phyloP scores from a whole-genome alignment of 1,140 invertebrate species.

The Caerostris extrusa region DNA sequence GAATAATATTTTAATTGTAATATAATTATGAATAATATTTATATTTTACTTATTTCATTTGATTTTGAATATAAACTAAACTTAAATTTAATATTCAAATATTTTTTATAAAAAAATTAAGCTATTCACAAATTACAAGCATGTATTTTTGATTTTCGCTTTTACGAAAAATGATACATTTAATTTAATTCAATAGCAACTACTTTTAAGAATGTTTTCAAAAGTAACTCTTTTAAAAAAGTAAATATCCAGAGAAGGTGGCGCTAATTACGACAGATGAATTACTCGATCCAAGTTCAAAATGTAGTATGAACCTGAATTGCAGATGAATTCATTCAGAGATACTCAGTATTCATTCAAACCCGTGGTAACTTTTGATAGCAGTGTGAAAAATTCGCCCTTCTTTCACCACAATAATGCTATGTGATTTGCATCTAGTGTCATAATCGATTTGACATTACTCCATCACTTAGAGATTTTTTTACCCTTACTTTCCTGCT shows the following conservation, averaged over 20 bases:
- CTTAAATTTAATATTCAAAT: too few species aligned
- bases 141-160: too few species aligned
- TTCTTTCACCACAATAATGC: conserved; percentile 43
- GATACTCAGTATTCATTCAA: background rate
- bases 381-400: background rate
- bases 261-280: background rate
- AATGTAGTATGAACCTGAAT: background rate
- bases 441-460: conserved; percentile 59
- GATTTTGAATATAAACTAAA: too few species aligned
- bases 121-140: too few species aligned
- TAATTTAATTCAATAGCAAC: too few species aligned
- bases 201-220: too few species aligned
- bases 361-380: background rate
- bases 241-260: background rate
- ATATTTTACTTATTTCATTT: too few species aligned
- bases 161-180: too few species aligned
- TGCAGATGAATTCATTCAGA: background rate
- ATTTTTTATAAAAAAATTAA: too few species aligned
- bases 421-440: conserved; percentile 49
- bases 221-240: too few species aligned
- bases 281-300: background rate
- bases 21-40: too few species aligned
- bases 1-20: too few species aligned
- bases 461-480: conserved; percentile 41
- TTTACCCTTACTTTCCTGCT: background rate